phyloP scores from a whole-genome alignment of 1,140 invertebrate genomes.

The Panonychus citri region DNA sequence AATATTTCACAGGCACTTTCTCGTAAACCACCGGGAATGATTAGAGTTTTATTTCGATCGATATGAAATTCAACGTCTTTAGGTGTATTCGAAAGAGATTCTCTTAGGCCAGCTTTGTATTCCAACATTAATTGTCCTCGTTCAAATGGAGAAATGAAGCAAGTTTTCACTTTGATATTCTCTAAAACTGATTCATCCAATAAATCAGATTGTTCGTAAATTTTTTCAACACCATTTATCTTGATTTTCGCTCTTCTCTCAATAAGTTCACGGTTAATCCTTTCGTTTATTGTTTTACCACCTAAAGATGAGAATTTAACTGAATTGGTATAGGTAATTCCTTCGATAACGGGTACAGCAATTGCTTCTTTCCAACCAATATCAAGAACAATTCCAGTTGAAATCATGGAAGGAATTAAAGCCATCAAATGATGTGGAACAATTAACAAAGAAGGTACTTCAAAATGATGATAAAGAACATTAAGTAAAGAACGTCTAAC shows the following conservation, averaged over 20 bases:
- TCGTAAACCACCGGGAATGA: slow-evolving; percentile 41
- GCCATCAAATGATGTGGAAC: slow-evolving; percentile 54
- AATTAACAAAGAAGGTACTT: slow-evolving; percentile 41
- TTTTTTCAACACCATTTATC: neutral
- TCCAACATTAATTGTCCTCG: slow-evolving; percentile 35
- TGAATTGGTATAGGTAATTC: slow-evolving; percentile 52
- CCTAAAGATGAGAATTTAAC: slow-evolving; percentile 51
- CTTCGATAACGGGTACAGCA: slow-evolving; percentile 51
- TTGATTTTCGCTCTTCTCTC: slow-evolving; percentile 1
- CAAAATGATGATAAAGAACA: slow-evolving; percentile 1
- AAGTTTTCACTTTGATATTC: slow-evolving; percentile 36
- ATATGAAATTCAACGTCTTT: slow-evolving; percentile 42
- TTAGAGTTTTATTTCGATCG: slow-evolving; percentile 31
- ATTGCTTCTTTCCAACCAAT: slow-evolving; percentile 59
- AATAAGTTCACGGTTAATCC: slow-evolving; percentile 9
- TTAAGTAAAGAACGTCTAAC: slow-evolving; percentile 27
- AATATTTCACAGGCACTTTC: slow-evolving; percentile 56
- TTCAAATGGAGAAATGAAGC: slow-evolving; percentile 54
- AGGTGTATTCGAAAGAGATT: slow-evolving; percentile 14
- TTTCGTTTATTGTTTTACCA: slow-evolving; percentile 33
- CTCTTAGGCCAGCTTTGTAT: slow-evolving; percentile 15
- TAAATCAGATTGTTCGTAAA: neutral
- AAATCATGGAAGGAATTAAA: slow-evolving; percentile 44
- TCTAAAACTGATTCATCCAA: slow-evolving; percentile 23
- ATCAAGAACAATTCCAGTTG: slow-evolving; percentile 57